Conservation (phyloP, 2,797 vertebrate genomes). For the Gobio occitaniae region DNA sequence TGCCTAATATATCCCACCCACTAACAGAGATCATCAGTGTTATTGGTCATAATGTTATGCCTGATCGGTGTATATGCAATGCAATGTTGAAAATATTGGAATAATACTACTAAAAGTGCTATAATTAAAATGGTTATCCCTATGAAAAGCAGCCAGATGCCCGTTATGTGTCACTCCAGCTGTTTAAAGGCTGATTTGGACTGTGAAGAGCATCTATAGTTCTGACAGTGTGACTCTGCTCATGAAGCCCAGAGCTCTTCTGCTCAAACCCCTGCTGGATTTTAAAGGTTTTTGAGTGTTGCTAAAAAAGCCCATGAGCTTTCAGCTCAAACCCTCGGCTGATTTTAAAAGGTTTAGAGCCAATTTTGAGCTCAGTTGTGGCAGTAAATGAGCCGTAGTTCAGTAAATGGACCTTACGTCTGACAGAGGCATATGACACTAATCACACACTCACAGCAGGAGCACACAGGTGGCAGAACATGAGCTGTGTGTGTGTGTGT, state of each 20-base stretch:
- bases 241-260: slow-evolving; percentile 18
- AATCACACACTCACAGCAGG: slow-evolving; percentile 12
- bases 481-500: not conserved
- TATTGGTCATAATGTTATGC: too few species aligned
- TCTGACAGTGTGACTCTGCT: not conserved
- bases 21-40: too few species aligned
- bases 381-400: slow-evolving; percentile 29
- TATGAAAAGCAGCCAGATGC: not conserved
- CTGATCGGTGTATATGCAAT: too few species aligned
- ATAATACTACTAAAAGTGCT: too few species aligned
- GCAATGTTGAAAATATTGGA: too few species aligned
- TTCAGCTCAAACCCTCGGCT: not conserved
- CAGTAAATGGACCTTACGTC: slow-evolving; percentile 20
- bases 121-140: not conserved
- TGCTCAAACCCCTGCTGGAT: not conserved
- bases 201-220: not conserved
- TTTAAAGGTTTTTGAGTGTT: slow-evolving; percentile 27
- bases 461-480: slow-evolving; percentile 31
- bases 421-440: slow-evolving; percentile 16
- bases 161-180: not conserved
- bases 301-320: slow-evolving; percentile 22
- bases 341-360: slow-evolving; percentile 8
- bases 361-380: slow-evolving; percentile 28
- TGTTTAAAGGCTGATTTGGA: not conserved
- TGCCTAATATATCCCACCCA: too few species aligned